Conservation (phyloP, 2,113 vertebrate species). For the Thermophis baileyi region DNA sequence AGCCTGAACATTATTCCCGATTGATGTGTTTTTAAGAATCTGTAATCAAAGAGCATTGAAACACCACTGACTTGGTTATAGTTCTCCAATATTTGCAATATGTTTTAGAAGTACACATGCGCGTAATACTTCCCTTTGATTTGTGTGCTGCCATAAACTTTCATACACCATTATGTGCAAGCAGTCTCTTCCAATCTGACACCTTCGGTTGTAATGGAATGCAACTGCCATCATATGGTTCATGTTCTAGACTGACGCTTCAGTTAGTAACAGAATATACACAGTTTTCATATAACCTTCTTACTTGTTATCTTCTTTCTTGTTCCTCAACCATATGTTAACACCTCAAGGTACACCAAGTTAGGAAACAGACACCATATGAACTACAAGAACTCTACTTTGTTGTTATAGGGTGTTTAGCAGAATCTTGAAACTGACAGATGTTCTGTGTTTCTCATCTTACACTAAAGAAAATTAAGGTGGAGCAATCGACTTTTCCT, state of each 20-base stretch:
- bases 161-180: not conserved
- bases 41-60: not conserved
- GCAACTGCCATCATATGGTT: not conserved
- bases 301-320: not conserved
- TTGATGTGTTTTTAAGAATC: not conserved
- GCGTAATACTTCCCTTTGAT: not conserved
- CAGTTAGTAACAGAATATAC: not conserved
- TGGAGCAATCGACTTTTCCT: too few relatives aligned
- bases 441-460: too few relatives aligned
- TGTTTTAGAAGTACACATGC: not conserved
- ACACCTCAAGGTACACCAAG: too few relatives aligned
- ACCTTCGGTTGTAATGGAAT: not conserved
- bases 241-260: not conserved
- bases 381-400: too few relatives aligned
- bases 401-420: too few relatives aligned
- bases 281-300: not conserved
- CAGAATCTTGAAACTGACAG: too few relatives aligned
- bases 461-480: too few relatives aligned
- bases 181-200: not conserved
- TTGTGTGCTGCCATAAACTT: not conserved
- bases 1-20: not conserved
- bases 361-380: too few relatives aligned
- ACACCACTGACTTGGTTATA: not conserved
- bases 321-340: not conserved
- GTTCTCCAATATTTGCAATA: not conserved